phyloP scores from a whole-genome alignment of 2,888 invertebrate genomes.

The Exocentrus adspersus region DNA sequence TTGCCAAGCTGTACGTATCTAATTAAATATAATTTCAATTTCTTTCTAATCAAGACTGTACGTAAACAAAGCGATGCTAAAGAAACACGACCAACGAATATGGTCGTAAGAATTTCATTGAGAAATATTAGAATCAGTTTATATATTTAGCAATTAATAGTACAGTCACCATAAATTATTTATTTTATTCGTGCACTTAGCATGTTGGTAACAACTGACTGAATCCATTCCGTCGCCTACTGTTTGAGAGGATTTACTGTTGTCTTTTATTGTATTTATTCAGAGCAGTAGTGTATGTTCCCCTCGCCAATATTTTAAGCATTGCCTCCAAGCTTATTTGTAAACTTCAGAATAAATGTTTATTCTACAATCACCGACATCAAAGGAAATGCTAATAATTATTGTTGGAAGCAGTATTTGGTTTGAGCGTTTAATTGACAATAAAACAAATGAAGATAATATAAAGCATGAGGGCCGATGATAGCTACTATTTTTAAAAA shows the following conservation, averaged over 20 bases:
- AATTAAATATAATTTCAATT: too few species aligned
- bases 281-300: conserved; percentile 34
- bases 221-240: conserved; percentile 24
- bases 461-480: conserved; percentile 13
- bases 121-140: too few species aligned
- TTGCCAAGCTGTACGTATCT: too few species aligned
- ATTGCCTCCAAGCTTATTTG: conserved; percentile 53
- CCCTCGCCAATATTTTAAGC: conserved; percentile 48
- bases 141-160: neutral
- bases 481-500: conserved; percentile 10
- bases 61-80: too few species aligned
- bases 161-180: neutral
- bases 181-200: neutral
- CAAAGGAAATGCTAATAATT: conserved; percentile 41
- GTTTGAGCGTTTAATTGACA: conserved; percentile 23
- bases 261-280: conserved; percentile 36
- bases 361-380: conserved; percentile 54
- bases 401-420: conserved; percentile 41
- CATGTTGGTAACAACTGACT: conserved; percentile 12
- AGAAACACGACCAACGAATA: too few species aligned
- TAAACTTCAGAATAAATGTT: conserved; percentile 60
- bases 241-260: conserved; percentile 30
- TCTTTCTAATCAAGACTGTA: too few species aligned
- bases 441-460: conserved; percentile 24
- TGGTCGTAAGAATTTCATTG: too few species aligned